phyloP scores from a whole-genome alignment of 2,797 vertebrate species.

The Parambassis ranga region DNA sequence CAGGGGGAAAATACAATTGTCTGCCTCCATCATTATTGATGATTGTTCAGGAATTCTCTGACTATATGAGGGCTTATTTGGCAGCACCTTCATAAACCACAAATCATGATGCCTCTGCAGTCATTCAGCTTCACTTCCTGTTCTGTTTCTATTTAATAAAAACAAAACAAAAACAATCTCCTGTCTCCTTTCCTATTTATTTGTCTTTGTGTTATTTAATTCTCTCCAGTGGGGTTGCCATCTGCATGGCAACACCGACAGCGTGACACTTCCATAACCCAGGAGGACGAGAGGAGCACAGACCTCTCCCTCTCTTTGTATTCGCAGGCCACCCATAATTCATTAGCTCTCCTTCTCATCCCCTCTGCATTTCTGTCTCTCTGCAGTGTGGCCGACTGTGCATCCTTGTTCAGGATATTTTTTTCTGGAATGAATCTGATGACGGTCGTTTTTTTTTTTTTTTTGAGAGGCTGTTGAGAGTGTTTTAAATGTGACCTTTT shows the following conservation, averaged over 20 bases:
- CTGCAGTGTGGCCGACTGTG: conserved; percentile 36
- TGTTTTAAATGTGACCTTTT: conserved; percentile 37
- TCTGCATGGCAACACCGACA: conserved; percentile 68
- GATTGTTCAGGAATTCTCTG: background rate
- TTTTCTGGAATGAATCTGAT: conserved; percentile 44
- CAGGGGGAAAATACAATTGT: background rate
- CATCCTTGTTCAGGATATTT: conserved; percentile 32
- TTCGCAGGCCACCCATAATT: conserved; percentile 54
- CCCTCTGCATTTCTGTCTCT: conserved; percentile 13
- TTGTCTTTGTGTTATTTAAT: conserved; percentile 9
- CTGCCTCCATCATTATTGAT: background rate
- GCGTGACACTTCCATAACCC: conserved; percentile 68
- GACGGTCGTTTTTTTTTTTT: conserved; percentile 17
- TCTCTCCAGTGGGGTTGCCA: conserved; percentile 50
- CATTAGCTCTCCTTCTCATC: conserved; percentile 63
- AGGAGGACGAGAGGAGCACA: conserved; percentile 38
- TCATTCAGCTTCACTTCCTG: conserved; percentile 15
- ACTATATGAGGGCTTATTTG: background rate
- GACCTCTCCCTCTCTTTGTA: conserved; percentile 12
- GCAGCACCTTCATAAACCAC: background rate
- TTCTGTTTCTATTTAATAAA: background rate
- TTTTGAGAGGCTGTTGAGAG: background rate
- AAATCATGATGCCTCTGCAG: conserved; percentile 5
- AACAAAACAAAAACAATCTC: background rate
- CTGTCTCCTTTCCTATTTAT: background rate